phyloP scores from a whole-genome alignment of 2,888 invertebrate species.

The Pollenia angustigena region DNA sequence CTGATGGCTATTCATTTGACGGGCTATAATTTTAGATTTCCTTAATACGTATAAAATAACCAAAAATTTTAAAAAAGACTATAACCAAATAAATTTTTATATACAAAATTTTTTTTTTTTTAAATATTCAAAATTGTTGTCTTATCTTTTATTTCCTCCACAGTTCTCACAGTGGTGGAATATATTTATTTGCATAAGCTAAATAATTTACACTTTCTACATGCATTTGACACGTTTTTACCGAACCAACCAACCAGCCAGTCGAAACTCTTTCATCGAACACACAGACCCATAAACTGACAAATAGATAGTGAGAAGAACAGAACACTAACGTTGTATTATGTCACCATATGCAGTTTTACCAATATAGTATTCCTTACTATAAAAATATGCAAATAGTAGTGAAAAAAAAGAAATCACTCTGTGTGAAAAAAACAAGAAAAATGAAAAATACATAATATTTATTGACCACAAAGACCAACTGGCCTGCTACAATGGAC shows the following conservation, averaged over 20 bases:
- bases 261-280: conserved; percentile 32
- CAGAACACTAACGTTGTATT: conserved; percentile 31
- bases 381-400: conserved; percentile 64
- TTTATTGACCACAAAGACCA: conserved; percentile 73
- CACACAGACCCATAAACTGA: conserved; percentile 11
- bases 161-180: conserved; percentile 1
- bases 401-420: conserved; percentile 27
- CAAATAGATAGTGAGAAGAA: not conserved
- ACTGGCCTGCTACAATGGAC: conserved; percentile 38
- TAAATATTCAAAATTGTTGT: conserved; percentile 41
- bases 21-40: conserved; percentile 37
- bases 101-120: too few species aligned
- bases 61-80: not conserved
- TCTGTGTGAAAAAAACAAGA: conserved; percentile 40
- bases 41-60: conserved; percentile 8
- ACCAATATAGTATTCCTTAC: conserved; percentile 54
- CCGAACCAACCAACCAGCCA: conserved; percentile 62
- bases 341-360: conserved; percentile 60
- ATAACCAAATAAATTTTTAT: conserved; percentile 23
- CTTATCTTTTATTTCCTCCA: conserved; percentile 56
- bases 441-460: conserved; percentile 68
- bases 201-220: conserved; percentile 70
- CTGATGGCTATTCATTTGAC: conserved; percentile 28
- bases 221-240: conserved; percentile 72
- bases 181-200: conserved; percentile 63